Evolutionary conservation across 2,113 vertebrate genomes (phyloP).

Genomic region (Hirundichthys speculiger): DNA sequence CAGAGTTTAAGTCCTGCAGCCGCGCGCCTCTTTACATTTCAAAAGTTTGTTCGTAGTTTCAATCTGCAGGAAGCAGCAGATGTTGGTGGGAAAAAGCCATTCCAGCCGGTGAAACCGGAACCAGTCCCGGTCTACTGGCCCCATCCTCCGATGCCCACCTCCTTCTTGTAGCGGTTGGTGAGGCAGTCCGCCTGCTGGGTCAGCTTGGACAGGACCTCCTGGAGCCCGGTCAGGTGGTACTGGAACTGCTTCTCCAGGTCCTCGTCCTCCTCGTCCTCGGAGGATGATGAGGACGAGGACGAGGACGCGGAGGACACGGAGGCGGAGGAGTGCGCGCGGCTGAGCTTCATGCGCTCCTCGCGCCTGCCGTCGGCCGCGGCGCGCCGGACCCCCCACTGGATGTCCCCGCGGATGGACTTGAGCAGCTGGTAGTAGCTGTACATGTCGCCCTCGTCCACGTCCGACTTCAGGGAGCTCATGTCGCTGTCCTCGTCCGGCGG

Average conservation of each 20-base stretch:
- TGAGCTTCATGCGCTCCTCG: constrained; percentile 82
- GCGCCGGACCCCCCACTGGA: constrained; percentile 92
- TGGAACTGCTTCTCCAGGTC: constrained; percentile 94
- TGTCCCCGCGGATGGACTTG: constrained; percentile 94
- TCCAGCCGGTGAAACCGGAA: constrained; percentile 11
- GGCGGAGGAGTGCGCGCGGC: constrained; percentile 64
- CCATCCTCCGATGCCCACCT: constrained; percentile 92
- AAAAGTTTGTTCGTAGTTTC: constrained; percentile 19
- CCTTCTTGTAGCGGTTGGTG: constrained; percentile 95
- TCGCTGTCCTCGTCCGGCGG: constrained; percentile 82
- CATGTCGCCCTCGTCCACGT: constrained; percentile 87
- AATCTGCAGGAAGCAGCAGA: constrained; percentile 41
- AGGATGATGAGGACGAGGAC: background rate
- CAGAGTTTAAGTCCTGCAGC: constrained; percentile 16
- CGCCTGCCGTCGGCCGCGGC: constrained; percentile 79
- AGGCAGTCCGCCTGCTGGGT: constrained; percentile 92
- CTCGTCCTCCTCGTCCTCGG: constrained; percentile 77
- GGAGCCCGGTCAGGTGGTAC: constrained; percentile 92
- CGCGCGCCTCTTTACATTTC: constrained; percentile 22
- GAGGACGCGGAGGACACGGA: constrained; percentile 52
- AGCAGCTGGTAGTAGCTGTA: constrained; percentile 95
- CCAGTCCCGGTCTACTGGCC: constrained; percentile 78
- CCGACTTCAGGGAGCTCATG: constrained; percentile 65
- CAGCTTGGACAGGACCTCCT: constrained; percentile 92
- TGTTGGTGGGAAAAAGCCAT: constrained; percentile 4